Evolutionary conservation across 1,140 invertebrate species (phyloP), one percentile per base, ranked within the genome.

Genomic region (Chlorops oryzae): DNA sequence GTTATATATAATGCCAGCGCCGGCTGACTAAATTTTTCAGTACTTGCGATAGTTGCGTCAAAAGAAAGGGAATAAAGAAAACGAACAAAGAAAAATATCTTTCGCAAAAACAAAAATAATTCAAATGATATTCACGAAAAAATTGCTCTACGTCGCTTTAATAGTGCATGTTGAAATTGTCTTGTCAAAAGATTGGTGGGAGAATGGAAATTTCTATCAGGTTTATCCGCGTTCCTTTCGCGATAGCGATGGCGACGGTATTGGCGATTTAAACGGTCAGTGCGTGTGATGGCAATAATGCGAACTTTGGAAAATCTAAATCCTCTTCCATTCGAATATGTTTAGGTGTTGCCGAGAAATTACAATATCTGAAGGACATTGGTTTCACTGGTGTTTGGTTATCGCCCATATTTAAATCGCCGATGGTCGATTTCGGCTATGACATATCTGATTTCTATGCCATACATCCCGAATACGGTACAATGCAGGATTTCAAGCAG

Each of bases 181-280:
- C n/a, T n/a, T n/a, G n/a, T n/a, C 35, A 20, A 47, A 38, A 18
- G 68, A 80, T 56, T 90, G 87, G 87, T 88, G 83, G 80, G 75
- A 86, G 59, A 78, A 77, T 47, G 79, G 78, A 5, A 62, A 80
- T 3, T 72, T 87, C 9, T 90, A 90, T 63, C 84, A 88, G 62
- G 79, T 89, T 25, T 86, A 88, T 59, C 82, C 84, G 0, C 73
- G 83, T 40, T 87, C 85, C 2, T 90, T 90, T 68, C 80, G 80
- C 53, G 87, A 91, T 63, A 79, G 77, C 27, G 75, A 87, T 59
- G 81, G 78, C 2, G 83, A 88, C 25, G 38, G 47, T 10, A 50
- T 50, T 5, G 47, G 47, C 12, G 47, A 50, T 23, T 23, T 50
- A 7, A 50, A 50, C 35, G 51, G 51, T n/a, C n/a, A n/a, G n/a